Evolutionary conservation across 1,140 invertebrate genomes (phyloP).

Genomic region (Drosophila saltans): DNA sequence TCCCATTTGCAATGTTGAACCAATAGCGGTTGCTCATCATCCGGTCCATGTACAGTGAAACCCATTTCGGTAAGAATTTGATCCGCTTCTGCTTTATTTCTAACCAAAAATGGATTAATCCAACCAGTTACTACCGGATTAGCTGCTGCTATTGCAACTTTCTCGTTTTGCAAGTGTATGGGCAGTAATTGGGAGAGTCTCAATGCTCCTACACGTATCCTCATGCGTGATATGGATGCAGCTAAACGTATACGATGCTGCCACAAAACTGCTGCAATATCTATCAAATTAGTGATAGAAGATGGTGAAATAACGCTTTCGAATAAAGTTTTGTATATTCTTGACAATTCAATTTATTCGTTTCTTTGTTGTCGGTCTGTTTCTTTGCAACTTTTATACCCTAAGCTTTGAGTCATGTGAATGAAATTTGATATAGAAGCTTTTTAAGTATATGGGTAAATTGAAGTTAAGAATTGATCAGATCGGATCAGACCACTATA

Average conservation of each 20-base stretch:
- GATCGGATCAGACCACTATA: no score
- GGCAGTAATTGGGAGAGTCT: conserved; percentile 87
- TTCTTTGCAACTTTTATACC: no score
- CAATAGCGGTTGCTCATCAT: conserved; percentile 77
- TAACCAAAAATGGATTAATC: conserved; percentile 88
- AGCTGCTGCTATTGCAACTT: conserved; percentile 85
- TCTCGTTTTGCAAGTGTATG: conserved; percentile 87
- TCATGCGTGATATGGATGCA: conserved; percentile 88
- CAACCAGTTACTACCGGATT: conserved; percentile 88
- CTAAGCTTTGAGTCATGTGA: no score
- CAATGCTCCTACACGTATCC: conserved; percentile 89
- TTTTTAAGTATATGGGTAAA: no score
- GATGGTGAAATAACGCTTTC: not conserved
- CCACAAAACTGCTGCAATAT: conserved; percentile 86
- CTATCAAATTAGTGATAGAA: conserved; percentile 21
- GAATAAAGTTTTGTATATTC: no score
- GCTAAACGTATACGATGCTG: conserved; percentile 87
- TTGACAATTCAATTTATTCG: no score
- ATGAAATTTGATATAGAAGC: not conserved
- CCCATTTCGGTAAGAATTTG: conserved; percentile 62
- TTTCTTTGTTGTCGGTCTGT: no score
- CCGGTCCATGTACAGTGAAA: conserved; percentile 71
- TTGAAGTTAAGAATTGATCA: no score
- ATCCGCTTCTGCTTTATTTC: conserved; percentile 61
- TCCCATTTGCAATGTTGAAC: conserved; percentile 87